phyloP scores from a whole-genome alignment of 2,888 invertebrate species.

The Andricus curvator region DNA sequence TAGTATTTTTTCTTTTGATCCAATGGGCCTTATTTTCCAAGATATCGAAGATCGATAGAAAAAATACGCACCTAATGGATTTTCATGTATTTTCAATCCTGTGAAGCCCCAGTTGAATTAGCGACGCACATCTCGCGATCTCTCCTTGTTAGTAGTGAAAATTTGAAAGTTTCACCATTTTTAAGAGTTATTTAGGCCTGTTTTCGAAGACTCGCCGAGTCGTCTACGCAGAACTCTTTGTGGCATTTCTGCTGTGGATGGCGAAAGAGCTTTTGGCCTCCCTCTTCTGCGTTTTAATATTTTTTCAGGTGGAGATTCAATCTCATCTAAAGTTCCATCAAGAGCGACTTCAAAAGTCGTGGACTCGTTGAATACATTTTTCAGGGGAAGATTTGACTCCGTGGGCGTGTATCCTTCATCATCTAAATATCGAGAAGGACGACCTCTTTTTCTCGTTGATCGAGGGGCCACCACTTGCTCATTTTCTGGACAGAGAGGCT shows the following conservation, averaged over 20 bases:
- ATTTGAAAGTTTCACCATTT: not conserved
- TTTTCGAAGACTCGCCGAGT: not conserved
- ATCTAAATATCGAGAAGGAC: slow-evolving; percentile 3
- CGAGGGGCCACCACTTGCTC: not conserved
- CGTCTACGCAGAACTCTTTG: slow-evolving; percentile 20
- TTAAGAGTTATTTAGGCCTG: not conserved
- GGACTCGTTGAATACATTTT: slow-evolving; percentile 16
- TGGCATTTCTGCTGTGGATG: slow-evolving; percentile 2
- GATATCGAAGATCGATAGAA: too few species aligned
- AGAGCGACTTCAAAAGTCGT: slow-evolving; percentile 16
- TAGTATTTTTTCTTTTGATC: too few species aligned
- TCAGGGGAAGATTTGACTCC: not conserved
- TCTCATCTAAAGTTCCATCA: slow-evolving; percentile 16
- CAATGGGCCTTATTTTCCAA: too few species aligned
- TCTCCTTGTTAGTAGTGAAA: not conserved
- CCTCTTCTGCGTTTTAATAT: slow-evolving; percentile 26
- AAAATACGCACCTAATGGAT: too few species aligned
- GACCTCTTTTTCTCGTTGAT: slow-evolving; percentile 23
- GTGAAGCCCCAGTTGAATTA: too few species aligned
- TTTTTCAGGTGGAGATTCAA: slow-evolving; percentile 26
- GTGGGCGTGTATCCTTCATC: not conserved
- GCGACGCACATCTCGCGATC: too few species aligned
- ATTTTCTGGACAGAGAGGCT: not conserved
- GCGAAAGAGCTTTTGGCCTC: not conserved
- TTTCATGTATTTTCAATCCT: too few species aligned